Evolutionary conservation across 2,113 vertebrate genomes (phyloP).

Genomic region (Osmerus eperlanus): DNA sequence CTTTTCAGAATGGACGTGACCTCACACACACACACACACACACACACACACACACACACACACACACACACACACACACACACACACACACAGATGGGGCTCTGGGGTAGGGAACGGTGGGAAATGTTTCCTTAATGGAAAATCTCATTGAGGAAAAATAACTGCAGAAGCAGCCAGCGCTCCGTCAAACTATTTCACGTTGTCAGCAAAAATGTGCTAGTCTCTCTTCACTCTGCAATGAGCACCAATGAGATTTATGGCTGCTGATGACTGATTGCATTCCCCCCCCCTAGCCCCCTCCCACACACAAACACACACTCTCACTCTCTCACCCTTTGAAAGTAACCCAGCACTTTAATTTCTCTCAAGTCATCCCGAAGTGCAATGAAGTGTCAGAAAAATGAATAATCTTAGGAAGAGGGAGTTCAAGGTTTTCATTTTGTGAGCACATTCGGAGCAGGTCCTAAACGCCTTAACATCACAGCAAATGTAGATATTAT

Average conservation of each 20-base stretch:
- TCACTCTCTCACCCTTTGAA: slow-evolving; percentile 49
- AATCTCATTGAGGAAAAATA: slow-evolving; percentile 63
- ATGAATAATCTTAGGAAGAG: slow-evolving; percentile 54
- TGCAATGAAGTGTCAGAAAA: slow-evolving; percentile 57
- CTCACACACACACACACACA: slow-evolving; percentile 31
- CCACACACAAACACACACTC: background rate
- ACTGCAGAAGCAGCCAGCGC: slow-evolving; percentile 57
- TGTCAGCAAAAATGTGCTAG: slow-evolving; percentile 64
- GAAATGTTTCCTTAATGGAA: slow-evolving; percentile 65
- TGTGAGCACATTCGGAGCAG: slow-evolving; percentile 37
- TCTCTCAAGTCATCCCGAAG: slow-evolving; percentile 59
- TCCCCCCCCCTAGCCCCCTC: slow-evolving; percentile 46
- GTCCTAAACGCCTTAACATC: slow-evolving; percentile 31
- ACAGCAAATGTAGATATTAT: slow-evolving; percentile 22
- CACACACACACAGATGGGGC: slow-evolving; percentile 12
- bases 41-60: too few species aligned
- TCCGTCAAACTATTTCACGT: slow-evolving; percentile 65
- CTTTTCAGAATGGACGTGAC: slow-evolving; percentile 39
- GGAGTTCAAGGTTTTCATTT: slow-evolving; percentile 42
- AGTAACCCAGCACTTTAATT: slow-evolving; percentile 63
- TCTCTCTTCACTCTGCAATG: slow-evolving; percentile 57
- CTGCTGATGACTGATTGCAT: slow-evolving; percentile 70
- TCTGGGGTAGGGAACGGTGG: slow-evolving; percentile 9
- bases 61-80: slow-evolving; percentile 3
- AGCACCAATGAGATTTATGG: slow-evolving; percentile 59